Base-by-base conservation (phyloP, 2,888 invertebrate species). In the Dysmachus trigonus region DNA sequence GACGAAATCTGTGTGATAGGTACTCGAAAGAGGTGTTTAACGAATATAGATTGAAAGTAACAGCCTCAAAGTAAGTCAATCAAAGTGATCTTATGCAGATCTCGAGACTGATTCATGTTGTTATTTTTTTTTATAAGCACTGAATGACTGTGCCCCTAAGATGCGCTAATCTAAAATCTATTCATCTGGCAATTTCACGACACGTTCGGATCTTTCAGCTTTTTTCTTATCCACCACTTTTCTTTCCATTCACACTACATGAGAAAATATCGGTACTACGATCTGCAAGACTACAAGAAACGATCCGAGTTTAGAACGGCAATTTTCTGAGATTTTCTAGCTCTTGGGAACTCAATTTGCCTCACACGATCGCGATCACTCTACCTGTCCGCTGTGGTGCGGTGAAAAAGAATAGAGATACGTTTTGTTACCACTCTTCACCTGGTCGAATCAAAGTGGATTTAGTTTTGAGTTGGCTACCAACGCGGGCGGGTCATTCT, bases 401-500 rank as follows among this genome's bases (percentile, higher is more conserved):
- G 27, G 62, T 2, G 27, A 62, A 62, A 62, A 62, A 62, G 62
- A 62, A 62, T 62, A 62, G 62, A 27, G 62, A 62, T 22, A 62
- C 22, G 27, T 62, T 62, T 22, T 62, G 22, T 83, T 47, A 83
- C 27, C 83, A 27, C 71, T 72, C 41, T 83, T 83, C 72, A 83
- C 83, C 53, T 81, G 30, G 38, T 27, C 7, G 15, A 83, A n/a
- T 18, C 38, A 41, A 72, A 38, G 83, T 38, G 41, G 72, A 72
- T 53, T 89, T 87, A 92, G 92, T 92, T 92, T 92, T 92, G 92
- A 92, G 92, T 92, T 92, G 92, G 92, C 92, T 92, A 91, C 91
- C 92, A 92, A 92, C 92, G 92, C 92, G 92, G 92, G 92, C 92
- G 92, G 92, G 92, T 92, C 92, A 91, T 91, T 92, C 91, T 92